Evolutionary conservation across 2,113 vertebrate species (phyloP).

Genomic region (Sylvia atricapilla): DNA sequence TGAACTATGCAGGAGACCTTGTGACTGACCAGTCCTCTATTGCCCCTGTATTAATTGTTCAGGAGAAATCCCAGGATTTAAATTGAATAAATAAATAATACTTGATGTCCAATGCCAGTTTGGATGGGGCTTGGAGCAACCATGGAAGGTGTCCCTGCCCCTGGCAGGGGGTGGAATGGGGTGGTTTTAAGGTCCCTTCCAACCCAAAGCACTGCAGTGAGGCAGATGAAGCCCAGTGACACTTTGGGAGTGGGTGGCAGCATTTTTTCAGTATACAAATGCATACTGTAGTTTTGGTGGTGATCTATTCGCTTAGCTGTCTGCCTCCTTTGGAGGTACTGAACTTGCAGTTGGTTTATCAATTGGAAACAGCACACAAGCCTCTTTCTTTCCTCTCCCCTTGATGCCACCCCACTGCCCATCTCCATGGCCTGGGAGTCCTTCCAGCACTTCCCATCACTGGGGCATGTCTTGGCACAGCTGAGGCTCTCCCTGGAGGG

Average conservation of each 20-base stretch:
- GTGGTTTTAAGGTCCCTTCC: not conserved
- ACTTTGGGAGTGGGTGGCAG: not conserved
- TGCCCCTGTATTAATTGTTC: not conserved
- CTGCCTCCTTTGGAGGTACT: not conserved
- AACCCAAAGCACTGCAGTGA: not conserved
- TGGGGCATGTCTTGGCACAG: not conserved
- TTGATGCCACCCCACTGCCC: not conserved
- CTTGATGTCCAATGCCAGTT: not conserved
- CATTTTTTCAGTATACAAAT: not conserved
- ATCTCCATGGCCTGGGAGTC: not conserved
- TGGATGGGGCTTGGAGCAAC: not conserved
- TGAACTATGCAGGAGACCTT: not conserved
- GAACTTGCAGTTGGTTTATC: not conserved
- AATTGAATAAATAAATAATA: not conserved
- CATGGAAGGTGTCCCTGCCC: not conserved
- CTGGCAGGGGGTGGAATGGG: not conserved
- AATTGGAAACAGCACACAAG: not conserved
- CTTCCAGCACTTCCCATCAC: fast-evolving
- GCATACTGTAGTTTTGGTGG: not conserved
- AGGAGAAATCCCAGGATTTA: not conserved
- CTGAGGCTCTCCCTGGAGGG: not conserved
- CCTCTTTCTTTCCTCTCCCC: not conserved
- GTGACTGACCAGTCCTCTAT: not conserved
- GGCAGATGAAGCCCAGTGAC: not conserved
- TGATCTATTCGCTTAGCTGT: not conserved